Base-by-base conservation (phyloP, 2,888 invertebrate species). In the Cosmia trapezina region DNA sequence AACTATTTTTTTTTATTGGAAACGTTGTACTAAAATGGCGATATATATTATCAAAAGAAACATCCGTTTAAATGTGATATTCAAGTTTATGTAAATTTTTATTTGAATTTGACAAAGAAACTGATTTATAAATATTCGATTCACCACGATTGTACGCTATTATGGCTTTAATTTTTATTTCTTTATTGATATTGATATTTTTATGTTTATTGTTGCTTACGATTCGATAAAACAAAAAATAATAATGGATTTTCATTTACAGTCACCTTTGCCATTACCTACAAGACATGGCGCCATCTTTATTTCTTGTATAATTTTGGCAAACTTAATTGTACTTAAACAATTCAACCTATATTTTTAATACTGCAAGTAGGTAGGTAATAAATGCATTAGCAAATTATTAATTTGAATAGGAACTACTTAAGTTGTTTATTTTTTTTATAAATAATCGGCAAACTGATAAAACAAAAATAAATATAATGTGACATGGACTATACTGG, bases 81-180 rank as follows among this genome's bases (percentile, higher is more conserved):
- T 14, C 37, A 61, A 59, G n/a, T 19, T 33, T 56, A 33, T 54
- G n/a, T n/a, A 41, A 22, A 64, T 64, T n/a, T 2, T 67, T 45
- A 37, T 59, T 54, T 33, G 11, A 19, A 37, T 62, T 53, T 72
- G 51, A 59, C 8, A 57, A 78, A 74, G 56, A n/a, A n/a, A n/a
- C n/a, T n/a, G n/a, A n/a, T n/a, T 54, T 2, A 37, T 37, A 37
- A 28, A 9, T 51, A 43, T 63, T 43, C 0, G 33, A 72, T 66
- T 67, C n/a, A 43, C 63, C 37, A 59, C 51, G 62, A 73, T 67
- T 63, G n/a, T n/a, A 43, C n/a, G n/a, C 53, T 22, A n/a, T 12
- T 6, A 53, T 3, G 11, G 5, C 2, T 56, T 56, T 17, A 41
- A 41, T 17, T n/a, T 61, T 28, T 41, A 47, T 71, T 45, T 19